Conservation (phyloP, 2,888 invertebrate species). For the Teleogryllus oceanicus region DNA sequence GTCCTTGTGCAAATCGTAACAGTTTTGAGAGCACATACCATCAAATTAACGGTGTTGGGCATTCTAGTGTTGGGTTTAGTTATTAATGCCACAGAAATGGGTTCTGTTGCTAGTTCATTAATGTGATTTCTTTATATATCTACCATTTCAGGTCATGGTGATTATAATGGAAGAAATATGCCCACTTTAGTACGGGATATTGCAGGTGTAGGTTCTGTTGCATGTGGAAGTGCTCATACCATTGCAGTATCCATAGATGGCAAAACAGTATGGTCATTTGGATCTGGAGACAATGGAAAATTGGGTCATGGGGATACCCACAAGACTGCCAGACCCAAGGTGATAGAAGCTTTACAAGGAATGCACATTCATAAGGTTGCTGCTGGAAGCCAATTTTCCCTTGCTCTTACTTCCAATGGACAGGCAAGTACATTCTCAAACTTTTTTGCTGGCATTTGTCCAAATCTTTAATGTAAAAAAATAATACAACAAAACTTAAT, state of each 20-base stretch:
- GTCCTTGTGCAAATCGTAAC: too few relatives aligned
- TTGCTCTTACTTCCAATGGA: constrained; percentile 54
- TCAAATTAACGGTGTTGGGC: too few relatives aligned
- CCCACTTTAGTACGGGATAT: constrained; percentile 59
- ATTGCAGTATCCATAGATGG: constrained; percentile 54
- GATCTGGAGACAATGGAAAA: constrained; percentile 56
- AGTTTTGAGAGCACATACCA: too few relatives aligned
- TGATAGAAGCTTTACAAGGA: constrained; percentile 58
- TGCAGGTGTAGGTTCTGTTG: constrained; percentile 55
- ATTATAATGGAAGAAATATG: constrained; percentile 55
- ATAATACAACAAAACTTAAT: not conserved
- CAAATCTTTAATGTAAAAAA: too few relatives aligned
- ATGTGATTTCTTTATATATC: too few relatives aligned
- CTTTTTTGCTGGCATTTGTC: not conserved
- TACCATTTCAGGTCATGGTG: constrained; percentile 55
- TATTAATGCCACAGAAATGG: too few relatives aligned
- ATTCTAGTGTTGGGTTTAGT: too few relatives aligned
- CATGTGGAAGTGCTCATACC: constrained; percentile 57
- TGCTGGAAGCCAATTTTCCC: constrained; percentile 54
- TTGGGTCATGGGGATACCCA: constrained; percentile 52
- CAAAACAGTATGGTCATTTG: constrained; percentile 57
- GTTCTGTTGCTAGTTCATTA: too few relatives aligned
- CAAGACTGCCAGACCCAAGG: constrained; percentile 55
- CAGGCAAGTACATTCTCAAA: constrained; percentile 42
- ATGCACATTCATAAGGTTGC: constrained; percentile 56